These are phyloP conservation scores for Papilio aristodemus DNA, from an alignment of 1,140 invertebrate genomes.

Conservation along the genomic window DNA sequence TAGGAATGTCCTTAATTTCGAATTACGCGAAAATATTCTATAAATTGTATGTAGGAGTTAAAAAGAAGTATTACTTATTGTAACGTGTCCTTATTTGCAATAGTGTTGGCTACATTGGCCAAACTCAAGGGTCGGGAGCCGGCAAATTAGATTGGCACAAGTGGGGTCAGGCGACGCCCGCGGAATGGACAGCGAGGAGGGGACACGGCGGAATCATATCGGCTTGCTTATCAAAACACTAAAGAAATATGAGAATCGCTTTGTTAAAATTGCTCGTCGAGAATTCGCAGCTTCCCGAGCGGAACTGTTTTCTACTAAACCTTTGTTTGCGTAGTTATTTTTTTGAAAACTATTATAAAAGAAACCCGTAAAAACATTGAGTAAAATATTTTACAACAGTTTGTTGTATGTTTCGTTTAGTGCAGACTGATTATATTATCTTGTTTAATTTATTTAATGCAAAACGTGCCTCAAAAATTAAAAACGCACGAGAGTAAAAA, in stretches of 20 bases:
- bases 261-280: conserved; percentile 28
- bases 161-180: conserved; percentile 64
- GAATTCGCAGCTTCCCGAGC: conserved; percentile 10
- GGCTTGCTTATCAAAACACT: conserved; percentile 41
- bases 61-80: background rate
- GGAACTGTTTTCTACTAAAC: conserved; percentile 8
- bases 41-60: too few species aligned
- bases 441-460: too few species aligned
- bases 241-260: conserved; percentile 35
- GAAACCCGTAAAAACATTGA: too few species aligned
- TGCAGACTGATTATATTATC: too few species aligned
- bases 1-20: too few species aligned
- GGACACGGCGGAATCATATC: conserved; percentile 54
- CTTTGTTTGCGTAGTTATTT: conserved; percentile 4
- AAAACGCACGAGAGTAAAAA: too few species aligned
- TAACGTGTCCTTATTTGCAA: conserved; percentile 32
- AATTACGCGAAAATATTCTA: too few species aligned
- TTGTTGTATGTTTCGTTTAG: too few species aligned
- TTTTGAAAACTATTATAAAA: conserved; percentile 12
- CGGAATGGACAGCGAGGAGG: conserved; percentile 57
- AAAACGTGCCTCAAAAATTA: too few species aligned
- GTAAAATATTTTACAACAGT: too few species aligned
- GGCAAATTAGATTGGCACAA: conserved; percentile 69
- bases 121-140: conserved; percentile 36
- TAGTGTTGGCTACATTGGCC: conserved; percentile 36